Percentiles rank a stretch among this genome's conserved stretches.
phyloP scores from a whole-genome alignment of 2,113 vertebrate genomes.

The Pampusana beccarii region DNA sequence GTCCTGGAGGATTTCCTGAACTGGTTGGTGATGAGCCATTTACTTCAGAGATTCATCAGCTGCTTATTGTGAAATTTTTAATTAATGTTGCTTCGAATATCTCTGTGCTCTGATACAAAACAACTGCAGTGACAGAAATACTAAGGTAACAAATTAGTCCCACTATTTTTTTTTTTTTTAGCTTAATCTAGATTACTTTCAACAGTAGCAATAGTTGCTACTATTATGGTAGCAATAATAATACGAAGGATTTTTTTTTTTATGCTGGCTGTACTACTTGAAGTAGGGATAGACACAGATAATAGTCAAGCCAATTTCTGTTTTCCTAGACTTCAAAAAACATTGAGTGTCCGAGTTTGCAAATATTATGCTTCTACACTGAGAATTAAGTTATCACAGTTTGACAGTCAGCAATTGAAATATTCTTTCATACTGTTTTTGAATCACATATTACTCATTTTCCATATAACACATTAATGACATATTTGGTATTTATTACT shows the following conservation, averaged over 20 bases:
- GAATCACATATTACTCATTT: slow-evolving; percentile 15
- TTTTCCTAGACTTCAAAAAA: slow-evolving; percentile 25
- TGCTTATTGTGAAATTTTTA: background rate
- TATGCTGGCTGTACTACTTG: background rate
- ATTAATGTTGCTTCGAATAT: background rate
- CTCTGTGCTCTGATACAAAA: background rate
- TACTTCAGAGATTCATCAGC: background rate
- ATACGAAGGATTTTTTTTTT: background rate
- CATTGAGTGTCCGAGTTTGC: slow-evolving; percentile 6
- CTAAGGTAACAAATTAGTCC: background rate
- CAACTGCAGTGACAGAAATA: background rate
- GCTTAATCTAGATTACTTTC: background rate
- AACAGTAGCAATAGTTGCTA: no score
- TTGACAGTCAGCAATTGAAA: slow-evolving; percentile 5
- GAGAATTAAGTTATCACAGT: slow-evolving; percentile 17
- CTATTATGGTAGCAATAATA: no score
- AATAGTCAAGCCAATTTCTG: slow-evolving; percentile 25
- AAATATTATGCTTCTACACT: slow-evolving; percentile 15
- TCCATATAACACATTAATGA: background rate
- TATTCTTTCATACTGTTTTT: slow-evolving; percentile 26
- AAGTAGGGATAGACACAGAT: background rate
- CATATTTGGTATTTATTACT: slow-evolving; percentile 45
- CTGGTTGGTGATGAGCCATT: background rate
- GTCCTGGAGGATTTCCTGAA: background rate
- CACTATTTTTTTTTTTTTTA: background rate